Evolutionary conservation across 2,797 vertebrate genomes (phyloP), one percentile per base, ranked within the genome.

Genomic region (Alauda arvensis): DNA sequence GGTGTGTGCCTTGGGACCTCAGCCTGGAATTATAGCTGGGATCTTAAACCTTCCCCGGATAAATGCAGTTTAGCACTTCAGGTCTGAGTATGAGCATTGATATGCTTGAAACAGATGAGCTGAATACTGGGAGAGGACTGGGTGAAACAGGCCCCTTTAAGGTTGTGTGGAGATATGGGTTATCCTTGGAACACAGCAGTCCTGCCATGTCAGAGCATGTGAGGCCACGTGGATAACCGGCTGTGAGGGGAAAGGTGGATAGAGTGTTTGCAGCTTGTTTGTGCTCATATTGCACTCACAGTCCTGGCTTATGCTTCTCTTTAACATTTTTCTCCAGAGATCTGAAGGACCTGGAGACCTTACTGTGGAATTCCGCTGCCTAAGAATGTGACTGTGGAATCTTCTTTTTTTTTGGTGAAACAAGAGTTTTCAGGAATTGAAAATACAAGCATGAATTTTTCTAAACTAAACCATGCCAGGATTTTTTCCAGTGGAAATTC

Each of bases 391-490:
- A 18, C 28, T 45, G 7, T 59, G 65, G 46, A 77, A 75, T 66
- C 3, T 25, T 10, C 16, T 28, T 33, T 39, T 37, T 42, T 21
- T 48, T 33, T 46, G 31, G 23, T n/a, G 10, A 65, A 87, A 60
- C 14, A 74, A 49, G 26, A 52, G 46, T 85, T 91, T 92, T 84
- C 65, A 88, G 42, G 48, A 68, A 85, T 59, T 25, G 67, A 82
- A 89, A 91, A 80, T 10, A 52, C 3, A 66, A 68, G 33, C 8
- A 3, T 59, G 48, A 59, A 8, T 78, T 92, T 93, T 90, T 77
- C 40, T 66, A 40, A 75, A 45, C 31, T 66, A 66, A 25, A 72
- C 34, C 16, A 53, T 49, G 12, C 20, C 26, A 20, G 48, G 14
- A 69, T 53, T 68, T 71, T 76, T 89, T 46, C 59, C 53, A 72